A percentile compares a stretch with the other conserved stretches of the same genome.
These are phyloP conservation scores for Zoanthus sansibaricus DNA, from an alignment of 92 coral and sea anemone species.

Conservation along the genomic window DNA sequence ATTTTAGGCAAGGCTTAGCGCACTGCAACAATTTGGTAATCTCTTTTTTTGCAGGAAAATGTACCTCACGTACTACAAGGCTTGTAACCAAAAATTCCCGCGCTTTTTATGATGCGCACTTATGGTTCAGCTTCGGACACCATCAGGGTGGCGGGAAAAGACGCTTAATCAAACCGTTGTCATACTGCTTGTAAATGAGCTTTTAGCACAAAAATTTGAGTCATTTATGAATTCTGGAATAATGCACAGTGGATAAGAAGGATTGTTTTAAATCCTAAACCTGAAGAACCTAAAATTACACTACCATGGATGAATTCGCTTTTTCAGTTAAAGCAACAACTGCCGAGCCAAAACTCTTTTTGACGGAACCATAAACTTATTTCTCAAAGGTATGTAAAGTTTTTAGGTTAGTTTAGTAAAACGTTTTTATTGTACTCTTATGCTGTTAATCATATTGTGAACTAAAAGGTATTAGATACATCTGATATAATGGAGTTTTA, in stretches of 20 bases:
- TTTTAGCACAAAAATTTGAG: neutral
- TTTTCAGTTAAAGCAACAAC: neutral
- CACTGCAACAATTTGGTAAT: neutral
- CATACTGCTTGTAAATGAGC: neutral
- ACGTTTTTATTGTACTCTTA: neutral
- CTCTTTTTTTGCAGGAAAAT: neutral
- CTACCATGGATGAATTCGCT: neutral
- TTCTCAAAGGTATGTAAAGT: conserved; percentile 19
- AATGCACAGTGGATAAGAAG: neutral
- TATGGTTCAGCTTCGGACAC: neutral
- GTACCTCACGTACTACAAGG: neutral
- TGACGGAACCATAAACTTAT: neutral
- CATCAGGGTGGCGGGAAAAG: neutral
- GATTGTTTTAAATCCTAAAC: neutral
- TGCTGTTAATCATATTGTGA: neutral
- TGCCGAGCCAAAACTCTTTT: neutral
- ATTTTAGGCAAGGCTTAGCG: neutral
- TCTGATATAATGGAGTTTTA: too few relatives aligned
- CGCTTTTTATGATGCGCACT: conserved; percentile 8
- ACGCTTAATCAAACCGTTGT: neutral
- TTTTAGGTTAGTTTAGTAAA: neutral
- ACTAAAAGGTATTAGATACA: neutral
- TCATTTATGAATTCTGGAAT: neutral
- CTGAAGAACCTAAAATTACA: neutral
- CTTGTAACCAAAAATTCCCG: neutral